Evolutionary conservation across 2,888 invertebrate genomes (phyloP).

Genomic region (Terebella lapidaria): DNA sequence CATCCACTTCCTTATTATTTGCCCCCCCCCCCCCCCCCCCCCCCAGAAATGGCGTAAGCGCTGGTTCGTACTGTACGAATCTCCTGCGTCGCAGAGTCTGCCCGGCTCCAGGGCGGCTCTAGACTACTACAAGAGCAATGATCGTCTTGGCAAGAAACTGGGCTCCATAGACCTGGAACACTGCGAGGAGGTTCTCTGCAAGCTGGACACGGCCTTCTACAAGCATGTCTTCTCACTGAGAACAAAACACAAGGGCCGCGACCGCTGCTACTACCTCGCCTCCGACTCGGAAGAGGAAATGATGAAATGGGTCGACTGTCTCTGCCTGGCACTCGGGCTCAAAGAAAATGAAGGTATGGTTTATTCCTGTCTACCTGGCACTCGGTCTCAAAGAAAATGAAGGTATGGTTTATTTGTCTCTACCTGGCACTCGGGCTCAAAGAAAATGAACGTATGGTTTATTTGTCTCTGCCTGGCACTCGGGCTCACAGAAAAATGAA

Average conservation of each 20-base stretch:
- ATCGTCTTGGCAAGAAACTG: conserved; percentile 36
- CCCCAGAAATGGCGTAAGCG: conserved; percentile 87
- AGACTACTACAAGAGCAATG: conserved; percentile 87
- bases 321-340: conserved; percentile 75
- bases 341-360: conserved; percentile 14
- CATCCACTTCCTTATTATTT: too few relatives aligned
- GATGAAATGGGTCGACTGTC: conserved; percentile 91
- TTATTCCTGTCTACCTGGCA: too few relatives aligned
- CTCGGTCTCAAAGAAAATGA: too few relatives aligned
- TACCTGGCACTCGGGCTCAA: too few relatives aligned
- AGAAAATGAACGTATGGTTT: too few relatives aligned
- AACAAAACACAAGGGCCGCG: conserved; percentile 55
- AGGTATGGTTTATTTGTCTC: too few relatives aligned
- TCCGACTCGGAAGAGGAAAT: conserved; percentile 88
- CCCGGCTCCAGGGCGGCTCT: conserved; percentile 83
- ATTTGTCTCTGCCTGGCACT: too few relatives aligned
- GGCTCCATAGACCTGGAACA: conserved; percentile 79
- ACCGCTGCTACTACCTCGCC: conserved; percentile 84
- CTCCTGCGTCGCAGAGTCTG: conserved; percentile 56
- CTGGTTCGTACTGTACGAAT: conserved; percentile 82
- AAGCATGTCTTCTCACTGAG: conserved; percentile 43
- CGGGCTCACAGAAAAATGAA: too few relatives aligned
- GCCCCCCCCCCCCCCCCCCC: too few relatives aligned
- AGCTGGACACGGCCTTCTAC: conserved; percentile 43
- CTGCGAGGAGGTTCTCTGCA: conserved; percentile 79